Percentiles rank a stretch among this genome's conserved stretches.
Evolutionary conservation across 1,140 invertebrate genomes (phyloP).

Genomic region (Protaetia brevitarsis): DNA sequence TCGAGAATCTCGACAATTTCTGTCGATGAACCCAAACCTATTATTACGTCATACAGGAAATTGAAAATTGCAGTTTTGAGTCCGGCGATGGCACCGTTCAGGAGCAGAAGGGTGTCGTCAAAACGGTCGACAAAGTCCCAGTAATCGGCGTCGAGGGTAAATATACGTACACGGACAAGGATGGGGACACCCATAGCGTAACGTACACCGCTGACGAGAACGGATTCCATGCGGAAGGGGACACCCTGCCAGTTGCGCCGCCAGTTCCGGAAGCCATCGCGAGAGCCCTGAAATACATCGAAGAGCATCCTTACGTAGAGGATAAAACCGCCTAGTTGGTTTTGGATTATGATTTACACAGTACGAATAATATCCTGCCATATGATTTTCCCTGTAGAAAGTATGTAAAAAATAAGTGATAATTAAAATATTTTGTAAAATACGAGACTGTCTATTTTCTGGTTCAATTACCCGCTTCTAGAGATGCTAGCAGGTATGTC

Average conservation of each 20-base stretch:
- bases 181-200: conserved; percentile 53
- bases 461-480: too few species aligned
- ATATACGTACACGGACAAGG: conserved; percentile 56
- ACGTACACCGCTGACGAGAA: conserved; percentile 58
- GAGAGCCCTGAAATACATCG: not conserved
- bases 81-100: conserved; percentile 51
- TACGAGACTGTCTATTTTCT: too few species aligned
- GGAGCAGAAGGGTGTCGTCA: conserved; percentile 27
- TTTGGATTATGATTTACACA: not conserved
- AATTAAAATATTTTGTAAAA: too few species aligned
- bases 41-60: too few species aligned
- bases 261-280: not conserved
- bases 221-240: conserved; percentile 53
- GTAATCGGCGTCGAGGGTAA: conserved; percentile 56
- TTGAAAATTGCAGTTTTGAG: conserved; percentile 44
- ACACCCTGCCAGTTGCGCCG: conserved; percentile 46
- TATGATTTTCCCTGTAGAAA: too few species aligned
- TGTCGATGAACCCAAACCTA: too few species aligned
- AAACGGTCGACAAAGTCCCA: conserved; percentile 50
- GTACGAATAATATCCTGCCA: not conserved
- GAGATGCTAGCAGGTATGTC: too few species aligned
- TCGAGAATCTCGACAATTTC: too few species aligned
- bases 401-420: too few species aligned
- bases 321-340: not conserved
- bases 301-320: not conserved